Evolutionary conservation across 2,888 invertebrate genomes (phyloP).

Genomic region (Pachymerium ferrugineum): DNA sequence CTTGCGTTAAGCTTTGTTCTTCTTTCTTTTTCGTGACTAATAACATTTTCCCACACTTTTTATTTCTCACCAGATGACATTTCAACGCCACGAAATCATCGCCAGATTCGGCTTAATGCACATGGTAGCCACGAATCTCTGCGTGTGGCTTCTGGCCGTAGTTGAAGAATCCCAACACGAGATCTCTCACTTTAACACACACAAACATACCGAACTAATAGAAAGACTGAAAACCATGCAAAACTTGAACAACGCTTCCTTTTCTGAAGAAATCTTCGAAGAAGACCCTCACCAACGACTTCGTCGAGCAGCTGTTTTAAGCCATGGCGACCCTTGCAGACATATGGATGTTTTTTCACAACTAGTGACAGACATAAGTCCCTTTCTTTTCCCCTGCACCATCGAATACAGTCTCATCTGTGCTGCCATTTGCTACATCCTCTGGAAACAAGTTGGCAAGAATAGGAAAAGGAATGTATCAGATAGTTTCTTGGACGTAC

Average conservation of each 20-base stretch:
- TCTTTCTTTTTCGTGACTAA: no score
- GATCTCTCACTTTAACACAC: conserved; percentile 66
- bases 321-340: background rate
- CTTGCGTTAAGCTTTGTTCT: no score
- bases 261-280: background rate
- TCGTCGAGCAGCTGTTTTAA: background rate
- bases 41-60: no score
- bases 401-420: conserved; percentile 96
- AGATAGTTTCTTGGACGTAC: background rate
- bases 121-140: conserved; percentile 95
- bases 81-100: conserved; percentile 53
- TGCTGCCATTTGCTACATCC: conserved; percentile 88
- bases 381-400: conserved; percentile 88
- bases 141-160: conserved; percentile 91
- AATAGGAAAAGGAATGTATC: background rate
- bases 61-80: conserved; percentile 66
- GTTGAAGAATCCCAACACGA: conserved; percentile 94
- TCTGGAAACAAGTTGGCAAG: conserved; percentile 76
- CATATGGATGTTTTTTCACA: conserved; percentile 47
- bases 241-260: background rate
- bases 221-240: background rate
- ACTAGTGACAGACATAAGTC: conserved; percentile 80
- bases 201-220: no score
- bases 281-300: background rate
- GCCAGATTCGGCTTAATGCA: conserved; percentile 97